These are phyloP conservation scores for Xenotilapia longispinis DNA, from an alignment of 2,113 vertebrate genomes.

Conservation along the genomic window DNA sequence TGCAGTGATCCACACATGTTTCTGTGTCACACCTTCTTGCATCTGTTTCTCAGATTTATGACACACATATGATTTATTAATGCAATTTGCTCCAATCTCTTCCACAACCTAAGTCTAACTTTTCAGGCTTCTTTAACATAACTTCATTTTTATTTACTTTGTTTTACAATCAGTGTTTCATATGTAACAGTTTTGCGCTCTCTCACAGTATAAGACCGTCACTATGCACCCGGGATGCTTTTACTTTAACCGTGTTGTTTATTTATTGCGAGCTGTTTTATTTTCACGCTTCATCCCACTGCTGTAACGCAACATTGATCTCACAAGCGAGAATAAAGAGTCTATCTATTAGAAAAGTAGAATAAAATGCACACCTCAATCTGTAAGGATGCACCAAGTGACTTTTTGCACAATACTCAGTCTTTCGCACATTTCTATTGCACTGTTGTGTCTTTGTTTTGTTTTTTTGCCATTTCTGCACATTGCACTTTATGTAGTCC, in stretches of 20 bases:
- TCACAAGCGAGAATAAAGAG: not conserved
- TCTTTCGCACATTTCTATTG: not conserved
- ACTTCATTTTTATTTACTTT: not conserved
- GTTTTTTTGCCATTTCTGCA: rapidly evolving
- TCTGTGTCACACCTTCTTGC: not conserved
- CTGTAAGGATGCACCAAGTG: not conserved
- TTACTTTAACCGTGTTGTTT: not conserved
- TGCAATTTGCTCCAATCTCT: not conserved
- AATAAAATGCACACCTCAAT: not conserved
- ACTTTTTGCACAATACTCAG: not conserved
- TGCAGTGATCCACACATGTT: not conserved
- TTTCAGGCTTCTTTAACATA: rapidly evolving
- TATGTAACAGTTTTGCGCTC: not conserved
- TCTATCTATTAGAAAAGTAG: not conserved
- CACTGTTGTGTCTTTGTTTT: not conserved
- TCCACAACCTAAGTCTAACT: not conserved
- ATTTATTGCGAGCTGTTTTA: not conserved
- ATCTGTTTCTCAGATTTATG: not conserved
- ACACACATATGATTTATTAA: not conserved
- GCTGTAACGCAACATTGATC: not conserved
- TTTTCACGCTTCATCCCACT: not conserved
- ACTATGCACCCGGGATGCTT: not conserved
- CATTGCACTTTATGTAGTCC: not conserved
- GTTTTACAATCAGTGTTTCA: not conserved
- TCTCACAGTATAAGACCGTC: not conserved